A percentile compares a stretch with the other conserved stretches of the same genome.
These are phyloP conservation scores for Diglossa cyanea DNA, from an alignment of 2,797 vertebrate species.

Conservation along the genomic window DNA sequence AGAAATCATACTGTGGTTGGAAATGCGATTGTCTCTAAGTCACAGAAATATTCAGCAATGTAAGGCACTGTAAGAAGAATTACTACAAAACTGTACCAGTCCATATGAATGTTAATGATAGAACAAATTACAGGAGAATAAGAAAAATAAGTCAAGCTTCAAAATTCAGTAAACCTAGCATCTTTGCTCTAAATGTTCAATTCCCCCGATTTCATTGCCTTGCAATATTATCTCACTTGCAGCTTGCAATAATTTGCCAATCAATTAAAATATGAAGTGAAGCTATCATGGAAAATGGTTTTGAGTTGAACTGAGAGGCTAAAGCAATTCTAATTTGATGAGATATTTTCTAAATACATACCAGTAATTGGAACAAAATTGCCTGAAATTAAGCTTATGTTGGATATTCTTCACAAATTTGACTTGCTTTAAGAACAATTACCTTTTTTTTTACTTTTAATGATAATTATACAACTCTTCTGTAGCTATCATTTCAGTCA, in stretches of 20 bases:
- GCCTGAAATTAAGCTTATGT: not conserved
- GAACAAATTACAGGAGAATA: not conserved
- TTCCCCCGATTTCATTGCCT: not conserved
- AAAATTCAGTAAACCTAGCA: not conserved
- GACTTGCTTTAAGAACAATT: not conserved
- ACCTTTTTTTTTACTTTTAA: not conserved
- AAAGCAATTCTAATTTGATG: not conserved
- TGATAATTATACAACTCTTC: not conserved
- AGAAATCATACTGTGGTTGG: not conserved
- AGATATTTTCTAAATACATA: conserved; percentile 12
- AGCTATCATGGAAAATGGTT: not conserved
- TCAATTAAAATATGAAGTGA: conserved; percentile 28
- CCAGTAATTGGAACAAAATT: conserved; percentile 6
- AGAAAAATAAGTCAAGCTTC: not conserved
- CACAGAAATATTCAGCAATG: not conserved
- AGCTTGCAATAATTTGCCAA: not conserved
- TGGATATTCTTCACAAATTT: not conserved
- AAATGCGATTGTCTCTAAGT: not conserved
- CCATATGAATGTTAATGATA: not conserved
- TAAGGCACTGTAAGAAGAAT: not conserved
- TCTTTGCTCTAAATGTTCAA: not conserved
- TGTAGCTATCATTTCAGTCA: not conserved
- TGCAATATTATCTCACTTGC: not conserved
- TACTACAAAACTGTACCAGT: not conserved
- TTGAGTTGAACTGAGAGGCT: not conserved